Percentiles rank a stretch among this genome's conserved stretches.
Evolutionary conservation across 1,140 invertebrate species (phyloP).

Genomic region (Psix sp.): DNA sequence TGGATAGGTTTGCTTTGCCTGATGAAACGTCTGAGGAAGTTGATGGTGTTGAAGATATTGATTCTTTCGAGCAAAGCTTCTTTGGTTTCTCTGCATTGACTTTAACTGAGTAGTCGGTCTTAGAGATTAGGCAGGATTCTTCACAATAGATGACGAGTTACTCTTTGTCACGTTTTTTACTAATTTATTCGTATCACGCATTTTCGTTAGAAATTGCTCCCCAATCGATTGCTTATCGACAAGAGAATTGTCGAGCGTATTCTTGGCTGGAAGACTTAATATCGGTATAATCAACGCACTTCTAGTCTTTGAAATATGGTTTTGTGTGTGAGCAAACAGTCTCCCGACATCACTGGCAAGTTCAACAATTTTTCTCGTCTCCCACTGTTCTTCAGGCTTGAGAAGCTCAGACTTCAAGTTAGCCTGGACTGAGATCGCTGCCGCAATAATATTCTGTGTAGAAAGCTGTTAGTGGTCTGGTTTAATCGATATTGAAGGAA

Average conservation of each 20-base stretch:
- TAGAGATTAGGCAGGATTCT: too few species aligned
- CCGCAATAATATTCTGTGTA: conserved; percentile 9
- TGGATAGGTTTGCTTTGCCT: too few species aligned
- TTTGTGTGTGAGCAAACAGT: conserved; percentile 5
- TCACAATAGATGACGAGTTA: too few species aligned
- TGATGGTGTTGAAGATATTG: too few species aligned
- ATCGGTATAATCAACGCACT: conserved; percentile 19
- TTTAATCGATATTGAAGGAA: conserved; percentile 9
- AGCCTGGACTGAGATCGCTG: conserved; percentile 22
- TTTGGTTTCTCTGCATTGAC: too few species aligned
- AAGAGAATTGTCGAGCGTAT: too few species aligned
- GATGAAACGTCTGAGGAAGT: too few species aligned
- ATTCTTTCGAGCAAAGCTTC: too few species aligned
- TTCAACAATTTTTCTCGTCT: conserved; percentile 22
- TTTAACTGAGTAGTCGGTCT: too few species aligned
- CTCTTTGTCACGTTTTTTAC: too few species aligned
- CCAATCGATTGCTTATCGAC: too few species aligned
- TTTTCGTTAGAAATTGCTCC: conserved; percentile 27
- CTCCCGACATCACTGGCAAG: conserved; percentile 13
- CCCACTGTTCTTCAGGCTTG: conserved; percentile 31
- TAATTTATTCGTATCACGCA: conserved; percentile 20
- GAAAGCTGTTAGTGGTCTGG: conserved; percentile 18
- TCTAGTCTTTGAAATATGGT: conserved; percentile 18
- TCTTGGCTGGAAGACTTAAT: conserved; percentile 8
- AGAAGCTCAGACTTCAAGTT: conserved; percentile 12